Base-by-base conservation (phyloP, 2,113 vertebrate species). In the Henicopernis longicauda region DNA sequence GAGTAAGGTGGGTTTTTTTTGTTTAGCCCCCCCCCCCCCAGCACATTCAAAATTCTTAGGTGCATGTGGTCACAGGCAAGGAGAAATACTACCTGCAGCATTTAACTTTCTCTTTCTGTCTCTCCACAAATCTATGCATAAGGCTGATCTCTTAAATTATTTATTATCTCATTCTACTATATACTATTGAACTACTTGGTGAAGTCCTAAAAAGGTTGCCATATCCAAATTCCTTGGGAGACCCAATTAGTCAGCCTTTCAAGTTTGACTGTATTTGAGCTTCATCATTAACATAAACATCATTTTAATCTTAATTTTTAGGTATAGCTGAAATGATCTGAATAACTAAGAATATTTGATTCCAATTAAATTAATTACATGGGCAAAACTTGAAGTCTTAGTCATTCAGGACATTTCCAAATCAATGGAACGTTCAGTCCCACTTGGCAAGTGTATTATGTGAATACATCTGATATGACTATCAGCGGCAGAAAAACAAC, bases 341-440 rank as follows among this genome's bases (percentile, higher is more conserved):
- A 90, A 63, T 77, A 76, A 74, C 10, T 67, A 52, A 52, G 63
- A 93, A 47, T 80, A 82, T 86, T 88, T 91, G 14, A 90, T 94
- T 90, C 71, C 50, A 90, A 29, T 93, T 95, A 93, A 86, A 85
- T 85, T 80, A 95, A 82, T 96, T 82, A 59, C 38, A 44, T 9
- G 38, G 79, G n/a, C 54, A 93, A 95, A 96, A 88, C 58, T 73
- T 93, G 89, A 80, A 82, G 59, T 50, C 73, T 91, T 93, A 82
- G 85, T 83, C 72, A 72, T 67, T 86, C 50, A 4, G 23, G 88
- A 36, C 26, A 6, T 38, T 95, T 96, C 66, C 73, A 92, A 84
- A 89, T 84, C 47, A 59, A 10, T 47, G 82, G 95, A 86, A 95
- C 69, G 49, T 82, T 71, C 38, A 86, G 85, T 89, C 32, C 36